phyloP scores from a whole-genome alignment of 1,140 invertebrate genomes.

The Bathynomus jamesi region DNA sequence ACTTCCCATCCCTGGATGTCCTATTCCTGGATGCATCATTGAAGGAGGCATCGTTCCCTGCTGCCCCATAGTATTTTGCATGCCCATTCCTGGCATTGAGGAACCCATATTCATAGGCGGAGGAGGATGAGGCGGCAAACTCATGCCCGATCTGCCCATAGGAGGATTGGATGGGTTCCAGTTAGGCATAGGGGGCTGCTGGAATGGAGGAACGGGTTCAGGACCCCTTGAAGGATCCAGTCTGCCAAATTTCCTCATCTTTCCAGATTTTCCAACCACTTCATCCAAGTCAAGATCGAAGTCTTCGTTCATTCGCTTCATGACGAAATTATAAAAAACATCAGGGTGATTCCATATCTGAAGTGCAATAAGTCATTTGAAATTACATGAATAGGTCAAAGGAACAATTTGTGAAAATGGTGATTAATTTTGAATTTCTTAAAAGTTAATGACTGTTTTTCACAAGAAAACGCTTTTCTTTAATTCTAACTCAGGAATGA shows the following conservation, averaged over 20 bases:
- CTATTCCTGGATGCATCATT: slow-evolving; percentile 16
- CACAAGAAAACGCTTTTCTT: no score
- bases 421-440: no score
- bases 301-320: slow-evolving; percentile 69
- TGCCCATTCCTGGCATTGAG: background rate
- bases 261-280: slow-evolving; percentile 46
- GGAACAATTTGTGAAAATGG: no score
- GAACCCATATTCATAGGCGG: slow-evolving; percentile 1
- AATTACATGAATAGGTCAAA: no score
- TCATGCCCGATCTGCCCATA: slow-evolving; percentile 1
- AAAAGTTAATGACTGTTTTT: no score
- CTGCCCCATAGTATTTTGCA: background rate
- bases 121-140: slow-evolving; percentile 48
- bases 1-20: background rate
- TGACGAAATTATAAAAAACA: slow-evolving; percentile 83
- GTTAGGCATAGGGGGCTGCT: slow-evolving; percentile 21
- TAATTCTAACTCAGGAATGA: no score
- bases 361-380: no score
- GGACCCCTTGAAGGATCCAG: background rate
- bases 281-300: slow-evolving; percentile 83
- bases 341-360: slow-evolving; percentile 99
- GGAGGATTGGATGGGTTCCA: slow-evolving; percentile 3
- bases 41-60: background rate
- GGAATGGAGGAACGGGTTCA: slow-evolving; percentile 1
- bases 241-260: background rate